phyloP scores from a whole-genome alignment of 2,888 invertebrate genomes.

The Dicyrtomina minuta region DNA sequence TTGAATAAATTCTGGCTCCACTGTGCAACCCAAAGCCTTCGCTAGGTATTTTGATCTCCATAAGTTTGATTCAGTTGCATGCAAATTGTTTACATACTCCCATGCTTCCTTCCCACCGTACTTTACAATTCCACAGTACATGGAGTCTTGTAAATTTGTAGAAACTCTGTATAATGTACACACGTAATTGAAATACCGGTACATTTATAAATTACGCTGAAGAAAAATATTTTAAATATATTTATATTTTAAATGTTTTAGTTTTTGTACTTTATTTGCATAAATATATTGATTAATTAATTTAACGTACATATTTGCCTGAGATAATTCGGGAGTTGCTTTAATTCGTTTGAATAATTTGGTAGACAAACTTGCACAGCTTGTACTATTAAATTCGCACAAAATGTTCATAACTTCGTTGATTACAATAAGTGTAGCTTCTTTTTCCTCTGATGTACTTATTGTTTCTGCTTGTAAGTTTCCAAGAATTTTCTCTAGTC shows the following conservation, averaged over 20 bases:
- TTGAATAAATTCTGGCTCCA: not conserved
- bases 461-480: too few relatives aligned
- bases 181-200: too few relatives aligned
- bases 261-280: too few relatives aligned
- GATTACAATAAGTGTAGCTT: too few relatives aligned
- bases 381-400: not conserved
- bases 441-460: too few relatives aligned
- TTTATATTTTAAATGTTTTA: too few relatives aligned
- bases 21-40: slow-evolving; percentile 12
- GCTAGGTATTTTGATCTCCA: not conserved
- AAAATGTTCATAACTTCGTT: not conserved
- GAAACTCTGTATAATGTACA: too few relatives aligned
- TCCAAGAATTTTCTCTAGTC: too few relatives aligned
- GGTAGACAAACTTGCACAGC: not conserved
- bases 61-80: not conserved
- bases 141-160: slow-evolving; percentile 16
- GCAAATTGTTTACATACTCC: not conserved
- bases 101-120: slow-evolving; percentile 4
- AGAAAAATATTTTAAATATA: too few relatives aligned
- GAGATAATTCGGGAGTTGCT: not conserved
- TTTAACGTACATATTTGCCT: too few relatives aligned
- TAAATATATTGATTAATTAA: too few relatives aligned
- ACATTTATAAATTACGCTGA: too few relatives aligned
- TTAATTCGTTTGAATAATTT: not conserved
- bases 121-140: slow-evolving; percentile 23